Percentiles rank a stretch among this genome's conserved stretches.
phyloP scores from a whole-genome alignment of 2,797 vertebrate species.

The Sebastes iracundus region DNA sequence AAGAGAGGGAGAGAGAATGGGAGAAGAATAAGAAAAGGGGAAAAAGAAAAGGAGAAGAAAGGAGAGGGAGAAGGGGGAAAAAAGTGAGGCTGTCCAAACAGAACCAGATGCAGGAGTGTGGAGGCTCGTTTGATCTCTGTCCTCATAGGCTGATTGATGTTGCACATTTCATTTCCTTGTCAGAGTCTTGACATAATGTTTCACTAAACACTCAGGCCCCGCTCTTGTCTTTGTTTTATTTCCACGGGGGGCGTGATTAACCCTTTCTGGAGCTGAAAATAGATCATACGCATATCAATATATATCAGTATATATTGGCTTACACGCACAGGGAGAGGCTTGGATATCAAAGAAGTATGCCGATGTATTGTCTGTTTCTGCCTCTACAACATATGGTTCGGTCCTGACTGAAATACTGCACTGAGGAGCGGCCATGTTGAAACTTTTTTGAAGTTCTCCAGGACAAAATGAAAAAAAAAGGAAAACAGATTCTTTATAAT shows the following conservation, averaged over 20 bases:
- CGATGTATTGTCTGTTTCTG: slow-evolving; percentile 70
- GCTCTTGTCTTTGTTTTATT: slow-evolving; percentile 72
- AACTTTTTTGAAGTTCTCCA: slow-evolving; percentile 71
- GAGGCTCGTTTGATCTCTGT: slow-evolving; percentile 84
- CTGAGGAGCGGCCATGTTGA: slow-evolving; percentile 47
- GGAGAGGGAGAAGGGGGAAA: slow-evolving; percentile 56
- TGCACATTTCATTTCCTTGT: slow-evolving; percentile 84
- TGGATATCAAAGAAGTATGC: slow-evolving; percentile 68
- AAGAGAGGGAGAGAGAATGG: slow-evolving; percentile 48
- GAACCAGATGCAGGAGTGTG: slow-evolving; percentile 80
- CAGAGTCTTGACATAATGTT: slow-evolving; percentile 85
- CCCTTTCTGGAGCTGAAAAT: slow-evolving; percentile 71
- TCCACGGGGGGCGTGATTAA: slow-evolving; percentile 74
- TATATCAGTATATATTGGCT: slow-evolving; percentile 52
- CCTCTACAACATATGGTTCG: slow-evolving; percentile 65
- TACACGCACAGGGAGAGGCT: slow-evolving; percentile 25
- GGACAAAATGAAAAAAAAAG: not conserved
- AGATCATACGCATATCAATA: slow-evolving; percentile 66
- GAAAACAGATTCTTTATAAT: slow-evolving; percentile 65
- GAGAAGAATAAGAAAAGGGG: slow-evolving; percentile 74
- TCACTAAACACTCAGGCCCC: slow-evolving; percentile 81
- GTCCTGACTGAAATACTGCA: slow-evolving; percentile 63
- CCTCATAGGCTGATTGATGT: slow-evolving; percentile 84
- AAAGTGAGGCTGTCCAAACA: slow-evolving; percentile 79
- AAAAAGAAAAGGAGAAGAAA: slow-evolving; percentile 74